phyloP scores from a whole-genome alignment of 2,113 vertebrate species.

The Atrichornis clamosus region DNA sequence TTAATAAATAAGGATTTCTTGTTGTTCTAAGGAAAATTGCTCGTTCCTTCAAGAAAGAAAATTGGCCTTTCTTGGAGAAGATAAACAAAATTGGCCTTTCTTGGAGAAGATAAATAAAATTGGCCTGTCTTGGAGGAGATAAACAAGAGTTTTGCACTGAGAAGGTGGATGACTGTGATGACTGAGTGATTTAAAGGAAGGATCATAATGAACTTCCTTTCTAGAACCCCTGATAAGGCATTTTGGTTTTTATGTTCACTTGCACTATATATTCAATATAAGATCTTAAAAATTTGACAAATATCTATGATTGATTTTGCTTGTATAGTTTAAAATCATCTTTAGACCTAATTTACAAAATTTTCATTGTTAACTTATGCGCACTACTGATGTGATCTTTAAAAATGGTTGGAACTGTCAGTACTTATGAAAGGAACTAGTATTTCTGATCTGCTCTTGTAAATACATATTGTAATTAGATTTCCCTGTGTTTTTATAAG shows the following conservation, averaged over 20 bases:
- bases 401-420: not conserved
- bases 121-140: not conserved
- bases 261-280: not conserved
- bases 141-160: not conserved
- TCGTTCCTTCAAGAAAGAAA: not conserved
- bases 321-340: not conserved
- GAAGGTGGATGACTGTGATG: not conserved
- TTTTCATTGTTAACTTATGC: not conserved
- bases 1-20: not conserved
- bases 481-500: not conserved
- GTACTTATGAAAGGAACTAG: not conserved
- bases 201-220: not conserved
- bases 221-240: accelerated
- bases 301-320: not conserved
- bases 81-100: not conserved
- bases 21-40: not conserved
- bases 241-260: not conserved
- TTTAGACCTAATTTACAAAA: not conserved
- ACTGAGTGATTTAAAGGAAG: not conserved
- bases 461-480: not conserved
- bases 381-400: not conserved
- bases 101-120: not conserved
- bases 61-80: not conserved
- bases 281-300: not conserved
- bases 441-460: not conserved